Evolutionary conservation across 1,140 invertebrate species (phyloP).

Genomic region (Nylanderia fulva): DNA sequence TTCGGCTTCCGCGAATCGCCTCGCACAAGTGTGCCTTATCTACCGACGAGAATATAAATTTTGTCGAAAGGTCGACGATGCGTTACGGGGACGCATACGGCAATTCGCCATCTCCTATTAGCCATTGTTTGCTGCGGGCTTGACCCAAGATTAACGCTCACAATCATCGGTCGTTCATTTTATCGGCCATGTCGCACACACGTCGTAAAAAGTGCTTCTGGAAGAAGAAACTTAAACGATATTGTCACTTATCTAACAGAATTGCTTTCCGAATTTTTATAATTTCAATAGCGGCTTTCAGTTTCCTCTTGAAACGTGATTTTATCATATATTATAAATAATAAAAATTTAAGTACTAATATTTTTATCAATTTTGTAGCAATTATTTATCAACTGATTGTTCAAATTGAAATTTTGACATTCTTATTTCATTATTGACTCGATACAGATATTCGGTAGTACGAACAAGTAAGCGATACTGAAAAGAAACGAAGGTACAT

Average conservation of each 20-base stretch:
- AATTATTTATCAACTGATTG: not conserved
- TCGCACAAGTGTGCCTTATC: conserved; percentile 76
- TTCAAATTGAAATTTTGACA: not conserved
- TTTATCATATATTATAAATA: not conserved
- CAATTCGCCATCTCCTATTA: conserved; percentile 74
- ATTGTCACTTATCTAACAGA: not conserved
- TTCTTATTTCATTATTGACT: not conserved
- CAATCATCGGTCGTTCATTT: conserved; percentile 54
- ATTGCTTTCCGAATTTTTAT: not conserved
- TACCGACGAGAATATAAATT: conserved; percentile 75
- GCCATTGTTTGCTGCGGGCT: conserved; percentile 70
- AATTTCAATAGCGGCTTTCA: not conserved
- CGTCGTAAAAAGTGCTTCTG: not conserved
- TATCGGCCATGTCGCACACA: conserved; percentile 21
- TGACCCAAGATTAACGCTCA: conserved; percentile 73
- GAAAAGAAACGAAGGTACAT: not conserved
- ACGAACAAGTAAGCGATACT: not conserved
- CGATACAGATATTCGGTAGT: not conserved
- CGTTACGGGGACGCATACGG: conserved; percentile 63
- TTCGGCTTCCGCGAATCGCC: conserved; percentile 61
- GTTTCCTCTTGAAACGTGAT: too few species aligned
- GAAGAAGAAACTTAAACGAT: not conserved
- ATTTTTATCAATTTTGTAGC: not conserved
- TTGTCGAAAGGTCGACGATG: conserved; percentile 67
- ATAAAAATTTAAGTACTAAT: not conserved